Conservation (phyloP, 2,888 invertebrate species). For the Lissocephala sabroskyi region DNA sequence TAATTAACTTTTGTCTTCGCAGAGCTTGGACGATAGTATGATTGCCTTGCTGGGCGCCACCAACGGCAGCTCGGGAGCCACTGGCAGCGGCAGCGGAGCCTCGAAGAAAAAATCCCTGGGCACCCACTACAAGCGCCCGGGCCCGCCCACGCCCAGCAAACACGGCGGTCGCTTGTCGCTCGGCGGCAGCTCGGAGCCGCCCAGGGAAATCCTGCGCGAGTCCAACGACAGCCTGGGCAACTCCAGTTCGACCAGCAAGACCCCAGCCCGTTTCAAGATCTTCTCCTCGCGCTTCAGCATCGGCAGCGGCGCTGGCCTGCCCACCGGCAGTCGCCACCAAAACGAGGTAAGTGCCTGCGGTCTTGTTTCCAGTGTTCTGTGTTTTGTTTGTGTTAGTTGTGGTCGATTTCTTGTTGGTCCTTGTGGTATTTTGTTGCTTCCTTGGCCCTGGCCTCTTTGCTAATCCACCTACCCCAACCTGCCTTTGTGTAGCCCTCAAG, state of each 20-base stretch:
- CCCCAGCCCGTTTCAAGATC: constrained; percentile 78
- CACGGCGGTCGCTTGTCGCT: constrained; percentile 83
- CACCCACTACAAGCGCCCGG: constrained; percentile 87
- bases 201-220: constrained; percentile 77
- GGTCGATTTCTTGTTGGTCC: background rate
- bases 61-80: constrained; percentile 55
- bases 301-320: constrained; percentile 34
- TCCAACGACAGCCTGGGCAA: constrained; percentile 71
- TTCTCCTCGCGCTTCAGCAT: constrained; percentile 74
- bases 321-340: constrained; percentile 6
- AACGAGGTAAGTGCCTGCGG: constrained; percentile 41
- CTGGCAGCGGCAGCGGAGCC: constrained; percentile 62
- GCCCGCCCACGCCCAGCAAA: constrained; percentile 90
- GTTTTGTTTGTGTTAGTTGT: background rate
- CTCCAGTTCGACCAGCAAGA: constrained; percentile 74
- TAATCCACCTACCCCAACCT: too few species aligned
- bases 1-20: constrained; percentile 18
- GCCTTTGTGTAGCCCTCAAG: too few species aligned
- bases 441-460: too few species aligned
- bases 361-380: background rate
- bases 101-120: constrained; percentile 75
- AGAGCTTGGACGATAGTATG: constrained; percentile 68
- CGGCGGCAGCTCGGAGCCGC: constrained; percentile 66
- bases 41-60: constrained; percentile 69
- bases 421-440: background rate